phyloP scores from a whole-genome alignment of 2,113 vertebrate species.

The Chlamydotis undulata region DNA sequence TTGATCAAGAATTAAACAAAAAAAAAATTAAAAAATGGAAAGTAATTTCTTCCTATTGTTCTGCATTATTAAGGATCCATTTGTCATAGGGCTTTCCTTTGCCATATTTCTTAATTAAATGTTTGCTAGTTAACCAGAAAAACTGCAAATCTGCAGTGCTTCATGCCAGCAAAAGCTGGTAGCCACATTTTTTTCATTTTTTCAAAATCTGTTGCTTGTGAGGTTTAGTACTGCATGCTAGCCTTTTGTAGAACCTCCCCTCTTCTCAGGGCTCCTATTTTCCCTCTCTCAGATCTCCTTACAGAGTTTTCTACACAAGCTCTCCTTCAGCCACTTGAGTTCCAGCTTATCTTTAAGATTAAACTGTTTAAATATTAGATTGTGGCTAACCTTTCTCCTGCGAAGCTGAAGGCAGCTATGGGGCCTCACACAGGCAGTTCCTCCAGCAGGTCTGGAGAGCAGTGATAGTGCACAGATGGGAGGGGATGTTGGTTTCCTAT shows the following conservation, averaged over 20 bases:
- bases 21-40: background rate
- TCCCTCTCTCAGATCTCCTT: background rate
- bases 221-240: background rate
- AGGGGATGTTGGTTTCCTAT: background rate
- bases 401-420: rapidly evolving
- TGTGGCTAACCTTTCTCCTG: background rate
- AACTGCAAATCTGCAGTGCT: background rate
- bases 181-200: background rate
- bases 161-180: background rate
- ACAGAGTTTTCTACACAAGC: background rate
- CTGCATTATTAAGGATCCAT: background rate
- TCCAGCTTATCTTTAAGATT: background rate
- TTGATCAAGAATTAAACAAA: background rate
- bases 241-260: background rate
- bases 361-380: background rate
- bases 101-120: background rate
- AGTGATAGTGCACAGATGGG: rapidly evolving
- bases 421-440: background rate
- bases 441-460: background rate
- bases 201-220: background rate
- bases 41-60: background rate
- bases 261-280: background rate
- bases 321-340: background rate
- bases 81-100: background rate
- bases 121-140: background rate